Conservation (phyloP, 2,797 vertebrate species). For the Sebastes iracundus region DNA sequence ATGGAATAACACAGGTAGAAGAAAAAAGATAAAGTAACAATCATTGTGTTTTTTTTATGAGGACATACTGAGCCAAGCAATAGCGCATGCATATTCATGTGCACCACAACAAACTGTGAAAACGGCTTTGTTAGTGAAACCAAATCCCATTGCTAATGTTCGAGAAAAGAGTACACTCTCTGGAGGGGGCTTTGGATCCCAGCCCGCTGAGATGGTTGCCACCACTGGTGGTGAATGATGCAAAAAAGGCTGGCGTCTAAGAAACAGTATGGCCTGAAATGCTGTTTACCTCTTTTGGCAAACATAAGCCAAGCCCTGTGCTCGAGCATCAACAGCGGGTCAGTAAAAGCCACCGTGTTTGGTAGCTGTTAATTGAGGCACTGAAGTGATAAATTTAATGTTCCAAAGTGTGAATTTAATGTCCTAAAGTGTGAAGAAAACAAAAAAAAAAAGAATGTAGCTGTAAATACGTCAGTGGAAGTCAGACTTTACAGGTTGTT, state of each 20-base stretch:
- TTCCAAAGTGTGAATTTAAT: conserved; percentile 43
- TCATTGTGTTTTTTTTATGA: conserved; percentile 43
- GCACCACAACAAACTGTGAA: conserved; percentile 71
- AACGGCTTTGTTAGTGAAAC: conserved; percentile 79
- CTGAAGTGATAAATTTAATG: conserved; percentile 42
- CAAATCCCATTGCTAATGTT: conserved; percentile 69
- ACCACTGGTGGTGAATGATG: conserved; percentile 62
- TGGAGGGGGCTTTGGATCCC: conserved; percentile 66
- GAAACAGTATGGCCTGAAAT: conserved; percentile 56
- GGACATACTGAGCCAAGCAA: conserved; percentile 46
- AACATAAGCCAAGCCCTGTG: conserved; percentile 11
- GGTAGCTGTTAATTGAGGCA: conserved; percentile 48
- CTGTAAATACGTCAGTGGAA: conserved; percentile 42
- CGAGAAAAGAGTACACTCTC: conserved; percentile 52
- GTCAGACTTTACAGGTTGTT: conserved; percentile 20
- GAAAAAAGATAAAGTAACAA: conserved; percentile 32
- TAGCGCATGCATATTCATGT: conserved; percentile 75
- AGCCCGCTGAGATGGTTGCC: conserved; percentile 68
- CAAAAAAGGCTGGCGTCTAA: conserved; percentile 58
- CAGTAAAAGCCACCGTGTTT: conserved; percentile 39
- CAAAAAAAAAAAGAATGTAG: conserved; percentile 6
- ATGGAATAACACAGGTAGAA: conserved; percentile 23
- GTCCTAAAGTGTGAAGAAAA: conserved; percentile 42
- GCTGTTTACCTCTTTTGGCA: conserved; percentile 66
- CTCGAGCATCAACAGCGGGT: conserved; percentile 45